Evolutionary conservation across 2,797 vertebrate genomes (phyloP), one percentile per base, ranked within the genome.

Genomic region (Cyprinella venusta): DNA sequence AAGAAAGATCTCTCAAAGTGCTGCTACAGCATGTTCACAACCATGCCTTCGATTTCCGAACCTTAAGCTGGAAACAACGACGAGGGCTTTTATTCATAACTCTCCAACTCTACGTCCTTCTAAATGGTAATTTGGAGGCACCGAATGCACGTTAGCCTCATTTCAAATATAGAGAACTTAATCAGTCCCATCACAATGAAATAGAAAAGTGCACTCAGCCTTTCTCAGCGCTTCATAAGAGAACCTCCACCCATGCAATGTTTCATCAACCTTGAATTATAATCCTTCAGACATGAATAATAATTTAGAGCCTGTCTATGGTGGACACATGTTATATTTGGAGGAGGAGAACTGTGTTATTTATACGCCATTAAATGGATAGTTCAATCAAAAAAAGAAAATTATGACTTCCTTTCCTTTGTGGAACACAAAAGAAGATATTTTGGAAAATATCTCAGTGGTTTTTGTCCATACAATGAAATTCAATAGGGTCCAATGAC

Each of bases 181-280:
- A 86, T 88, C 84, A 88, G 54, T 78, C 75, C 72, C 82, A 81
- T 86, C 84, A 86, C 61, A 83, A 81, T 83, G 64, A 85, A 86
- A 83, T 52, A 70, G 40, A 71, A 85, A 89, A 86, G 67, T 79
- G 81, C 63, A 87, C 84, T 86, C 83, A 76, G 64, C 81, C 64
- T 87, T 83, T 84, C 69, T 69, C 68, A 87, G 80, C 13, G 72
- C 80, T 82, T 87, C 52, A 68, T 80, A 78, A 82, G 30, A 84
- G 33, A 84, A 64, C 67, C 76, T 76, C 50, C n/a, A 48, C 83
- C 80, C 63, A 64, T 76, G 69, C 82, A 42, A 54, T 65, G 80
- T 83, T 88, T 85, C 80, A 79, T 80, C 72, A 79, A 82, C 84
- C 85, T 64, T 87, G 68, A 89, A 86, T 70, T 70, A 52, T 65